Percentiles rank a stretch among this genome's conserved stretches.
phyloP scores from a whole-genome alignment of 2,797 vertebrate genomes.

The Xiphorhynchus erythropygius region DNA sequence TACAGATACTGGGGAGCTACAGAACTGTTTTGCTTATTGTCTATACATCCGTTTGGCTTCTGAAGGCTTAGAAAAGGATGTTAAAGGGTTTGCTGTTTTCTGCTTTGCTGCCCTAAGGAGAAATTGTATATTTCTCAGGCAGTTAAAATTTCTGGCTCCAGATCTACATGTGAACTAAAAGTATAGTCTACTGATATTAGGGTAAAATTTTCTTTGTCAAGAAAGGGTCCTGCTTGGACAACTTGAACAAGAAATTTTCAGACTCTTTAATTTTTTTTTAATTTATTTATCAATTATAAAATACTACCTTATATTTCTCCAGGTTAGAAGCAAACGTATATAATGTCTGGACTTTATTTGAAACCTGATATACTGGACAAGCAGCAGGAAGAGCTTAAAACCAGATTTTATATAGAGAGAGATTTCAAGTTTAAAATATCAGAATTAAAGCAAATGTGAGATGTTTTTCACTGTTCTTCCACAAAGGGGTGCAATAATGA shows the following conservation, averaged over 20 bases:
- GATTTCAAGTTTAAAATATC: not conserved
- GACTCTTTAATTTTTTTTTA: not conserved
- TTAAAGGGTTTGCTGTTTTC: not conserved
- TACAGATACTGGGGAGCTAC: not conserved
- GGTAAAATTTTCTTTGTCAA: not conserved
- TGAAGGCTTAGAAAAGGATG: not conserved
- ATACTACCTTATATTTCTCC: not conserved
- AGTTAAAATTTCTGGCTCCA: not conserved
- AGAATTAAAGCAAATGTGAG: not conserved
- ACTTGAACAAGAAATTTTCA: not conserved
- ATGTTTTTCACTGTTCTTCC: conserved; percentile 19
- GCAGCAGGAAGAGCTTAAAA: not conserved
- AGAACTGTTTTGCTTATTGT: not conserved
- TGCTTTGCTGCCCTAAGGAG: not conserved
- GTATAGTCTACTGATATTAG: not conserved
- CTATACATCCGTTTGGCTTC: not conserved
- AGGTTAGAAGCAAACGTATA: not conserved
- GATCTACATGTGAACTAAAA: not conserved
- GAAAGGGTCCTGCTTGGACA: not conserved
- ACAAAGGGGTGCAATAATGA: conserved; percentile 21
- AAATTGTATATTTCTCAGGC: not conserved
- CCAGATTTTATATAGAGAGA: not conserved
- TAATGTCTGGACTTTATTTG: not conserved
- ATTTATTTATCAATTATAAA: not conserved
- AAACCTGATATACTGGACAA: not conserved